Base-by-base conservation (phyloP, 2,888 invertebrate genomes). In the Atethmia centrago region DNA sequence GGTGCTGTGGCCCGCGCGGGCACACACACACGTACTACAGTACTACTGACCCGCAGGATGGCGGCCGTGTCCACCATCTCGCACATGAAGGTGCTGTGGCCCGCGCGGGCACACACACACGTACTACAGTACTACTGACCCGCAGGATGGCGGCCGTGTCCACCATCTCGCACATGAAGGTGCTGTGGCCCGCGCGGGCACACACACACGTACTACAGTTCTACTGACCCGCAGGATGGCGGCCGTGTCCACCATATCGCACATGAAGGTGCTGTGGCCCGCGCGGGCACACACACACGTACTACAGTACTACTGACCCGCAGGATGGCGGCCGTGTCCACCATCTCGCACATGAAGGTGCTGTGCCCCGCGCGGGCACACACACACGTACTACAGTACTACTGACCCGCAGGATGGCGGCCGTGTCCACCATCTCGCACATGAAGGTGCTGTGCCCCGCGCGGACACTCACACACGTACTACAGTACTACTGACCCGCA, bases 321-420 rank as follows among this genome's bases (percentile, higher is more conserved):
- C 47, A 99, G 96, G 91, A 99, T 99, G n/a, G 98, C 97, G 0
- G 99, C 98, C 0, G 98, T 98, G 95, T 99, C 99, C 74, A 99
- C 97, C 99, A 99, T 99, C 96, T 99, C 99, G 71, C 99, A 97
- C 99, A 99, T 99, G 92, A 99, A 99, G 0, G 99, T 99, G 71
- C 99, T 99, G 81, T 99, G 97, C 0, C 99, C 99, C 90, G 98
- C 98, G 16, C 97, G 95, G 99, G 0, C 87, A 99, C 97, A 36
- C 40, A 40, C 9, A 40, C 40, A 40, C 9, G 40, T 40, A 40
- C 40, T 40, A 9, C 9, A 40, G 36, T 51, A 28, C 55, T 28
- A 55, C 91, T 92, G 92, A 99, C 99, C 95, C 98, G 97, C 47
- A 99, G 96, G 91, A 99, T 99, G n/a, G 98, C 97, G 0, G 99